phyloP scores from a whole-genome alignment of 1,140 invertebrate species.

The Drosophila repletoides region DNA sequence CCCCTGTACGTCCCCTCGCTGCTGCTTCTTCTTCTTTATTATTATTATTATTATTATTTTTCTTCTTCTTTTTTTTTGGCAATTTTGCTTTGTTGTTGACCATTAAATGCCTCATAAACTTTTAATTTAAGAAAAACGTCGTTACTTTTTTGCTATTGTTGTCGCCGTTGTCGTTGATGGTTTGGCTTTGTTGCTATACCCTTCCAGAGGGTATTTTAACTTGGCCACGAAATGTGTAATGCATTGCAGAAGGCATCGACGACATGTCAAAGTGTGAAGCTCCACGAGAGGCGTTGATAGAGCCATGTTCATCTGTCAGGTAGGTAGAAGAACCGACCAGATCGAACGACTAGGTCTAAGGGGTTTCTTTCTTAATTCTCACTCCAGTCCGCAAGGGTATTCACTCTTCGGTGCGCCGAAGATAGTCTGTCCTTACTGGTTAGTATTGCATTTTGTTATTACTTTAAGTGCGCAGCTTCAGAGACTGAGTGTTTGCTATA shows the following conservation, averaged over 20 bases:
- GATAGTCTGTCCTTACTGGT: conserved; percentile 2
- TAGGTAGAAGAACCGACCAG: too few relatives aligned
- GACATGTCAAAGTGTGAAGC: too few relatives aligned
- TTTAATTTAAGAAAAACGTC: conserved; percentile 80
- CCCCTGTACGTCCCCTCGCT: background rate
- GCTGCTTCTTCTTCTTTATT: conserved; percentile 22
- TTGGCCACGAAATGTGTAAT: too few relatives aligned
- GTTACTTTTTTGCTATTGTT: conserved; percentile 55
- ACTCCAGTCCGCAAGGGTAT: too few relatives aligned
- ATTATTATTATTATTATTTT: conserved; percentile 31
- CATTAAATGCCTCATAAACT: conserved; percentile 80
- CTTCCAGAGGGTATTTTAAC: too few relatives aligned
- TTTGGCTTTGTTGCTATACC: conserved; percentile 1
- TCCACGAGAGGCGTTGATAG: too few relatives aligned
- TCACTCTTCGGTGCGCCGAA: background rate
- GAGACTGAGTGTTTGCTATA: too few relatives aligned
- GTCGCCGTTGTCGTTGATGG: background rate
- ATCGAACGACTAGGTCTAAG: too few relatives aligned
- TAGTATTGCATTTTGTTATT: conserved; percentile 64
- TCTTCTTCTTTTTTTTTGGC: conserved; percentile 53
- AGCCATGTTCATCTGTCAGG: too few relatives aligned
- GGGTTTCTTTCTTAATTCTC: too few relatives aligned
- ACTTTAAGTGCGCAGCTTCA: conserved; percentile 46
- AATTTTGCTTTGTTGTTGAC: conserved; percentile 73
- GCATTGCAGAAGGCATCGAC: too few relatives aligned